Percentiles rank a stretch among this genome's conserved stretches.
These are phyloP conservation scores for Vireo altiloquus DNA, from an alignment of 2,113 vertebrate genomes.

Conservation along the genomic window DNA sequence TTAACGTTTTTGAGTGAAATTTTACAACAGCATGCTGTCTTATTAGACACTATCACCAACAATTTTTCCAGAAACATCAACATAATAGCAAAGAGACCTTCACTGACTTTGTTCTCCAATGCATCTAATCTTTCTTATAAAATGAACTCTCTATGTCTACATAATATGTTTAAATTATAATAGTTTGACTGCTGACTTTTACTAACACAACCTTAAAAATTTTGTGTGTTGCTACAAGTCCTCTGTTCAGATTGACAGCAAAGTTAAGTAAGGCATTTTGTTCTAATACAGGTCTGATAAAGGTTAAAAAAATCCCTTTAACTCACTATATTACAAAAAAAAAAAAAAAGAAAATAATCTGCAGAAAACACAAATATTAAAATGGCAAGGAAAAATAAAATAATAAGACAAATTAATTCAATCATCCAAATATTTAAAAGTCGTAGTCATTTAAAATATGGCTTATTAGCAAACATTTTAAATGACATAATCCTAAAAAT, in stretches of 20 bases:
- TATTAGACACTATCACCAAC: neutral
- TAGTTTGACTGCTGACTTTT: constrained; percentile 17
- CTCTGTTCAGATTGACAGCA: constrained; percentile 17
- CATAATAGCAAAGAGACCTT: neutral
- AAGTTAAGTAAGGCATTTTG: constrained; percentile 10
- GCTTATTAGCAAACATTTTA: neutral
- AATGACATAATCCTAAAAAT: neutral
- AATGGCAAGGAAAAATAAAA: neutral
- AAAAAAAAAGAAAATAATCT: fast-evolving
- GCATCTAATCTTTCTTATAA: constrained; percentile 22
- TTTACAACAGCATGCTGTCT: neutral
- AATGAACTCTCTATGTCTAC: constrained; percentile 11
- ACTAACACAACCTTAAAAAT: constrained; percentile 11
- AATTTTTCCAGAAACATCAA: constrained; percentile 25
- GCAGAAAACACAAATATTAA: neutral
- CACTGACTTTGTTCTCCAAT: neutral
- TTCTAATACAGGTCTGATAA: neutral
- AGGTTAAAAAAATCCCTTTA: too few species aligned
- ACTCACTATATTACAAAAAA: neutral
- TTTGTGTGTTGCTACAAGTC: neutral
- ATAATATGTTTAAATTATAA: constrained; percentile 30
- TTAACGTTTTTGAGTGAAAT: neutral
- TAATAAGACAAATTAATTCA: neutral
- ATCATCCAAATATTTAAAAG: neutral
- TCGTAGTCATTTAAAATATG: neutral